These are phyloP conservation scores for Xenotilapia caudafasciata DNA, from an alignment of 2,113 vertebrate genomes.

Conservation along the genomic window DNA sequence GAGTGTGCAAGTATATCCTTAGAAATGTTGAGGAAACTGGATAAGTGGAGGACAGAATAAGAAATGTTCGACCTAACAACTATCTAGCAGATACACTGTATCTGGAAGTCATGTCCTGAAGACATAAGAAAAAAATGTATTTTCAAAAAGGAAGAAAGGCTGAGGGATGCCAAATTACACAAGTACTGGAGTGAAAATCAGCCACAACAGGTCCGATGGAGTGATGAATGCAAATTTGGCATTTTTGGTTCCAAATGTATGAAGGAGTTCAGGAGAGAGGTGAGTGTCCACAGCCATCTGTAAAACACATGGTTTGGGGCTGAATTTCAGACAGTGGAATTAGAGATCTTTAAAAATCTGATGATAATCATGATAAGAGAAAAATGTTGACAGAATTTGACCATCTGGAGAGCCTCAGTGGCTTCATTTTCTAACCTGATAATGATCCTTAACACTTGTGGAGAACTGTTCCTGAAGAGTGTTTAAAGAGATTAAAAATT, in stretches of 20 bases:
- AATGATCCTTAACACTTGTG: background rate
- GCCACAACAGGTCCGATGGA: background rate
- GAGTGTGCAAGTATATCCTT: background rate
- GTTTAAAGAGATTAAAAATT: background rate
- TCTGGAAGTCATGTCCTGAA: background rate
- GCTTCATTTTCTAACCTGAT: background rate
- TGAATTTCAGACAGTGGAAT: background rate
- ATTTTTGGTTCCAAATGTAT: background rate
- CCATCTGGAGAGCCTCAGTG: background rate
- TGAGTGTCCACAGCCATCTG: background rate
- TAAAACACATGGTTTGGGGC: background rate
- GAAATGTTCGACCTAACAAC: background rate
- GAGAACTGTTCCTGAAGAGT: background rate
- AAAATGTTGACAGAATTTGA: background rate
- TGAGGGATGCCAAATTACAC: background rate
- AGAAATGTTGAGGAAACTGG: background rate
- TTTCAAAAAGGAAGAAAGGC: background rate
- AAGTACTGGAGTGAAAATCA: background rate
- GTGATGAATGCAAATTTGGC: background rate
- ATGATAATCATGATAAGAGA: background rate
- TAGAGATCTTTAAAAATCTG: background rate
- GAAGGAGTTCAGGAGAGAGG: background rate
- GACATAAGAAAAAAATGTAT: background rate
- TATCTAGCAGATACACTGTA: background rate
- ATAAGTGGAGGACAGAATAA: background rate